Conservation (phyloP, 2,888 invertebrate genomes). For the Drosophila helvetica region DNA sequence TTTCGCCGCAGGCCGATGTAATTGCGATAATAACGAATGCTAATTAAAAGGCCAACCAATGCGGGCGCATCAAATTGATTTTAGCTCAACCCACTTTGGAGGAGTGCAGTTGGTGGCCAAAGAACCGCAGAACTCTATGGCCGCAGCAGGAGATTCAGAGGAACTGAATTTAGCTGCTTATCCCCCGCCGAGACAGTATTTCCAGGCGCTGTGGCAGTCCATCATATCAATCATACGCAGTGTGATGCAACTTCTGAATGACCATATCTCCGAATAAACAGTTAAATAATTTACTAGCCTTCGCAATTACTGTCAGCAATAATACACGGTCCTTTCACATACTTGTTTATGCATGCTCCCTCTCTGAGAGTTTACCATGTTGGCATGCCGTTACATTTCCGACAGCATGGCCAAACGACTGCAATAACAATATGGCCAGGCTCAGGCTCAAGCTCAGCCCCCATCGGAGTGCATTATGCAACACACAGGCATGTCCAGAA, state of each 20-base stretch:
- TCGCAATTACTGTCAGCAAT: constrained; percentile 72
- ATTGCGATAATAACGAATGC: constrained; percentile 53
- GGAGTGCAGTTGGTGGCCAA: neutral
- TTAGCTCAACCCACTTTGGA: constrained; percentile 9
- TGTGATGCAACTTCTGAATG: constrained; percentile 40
- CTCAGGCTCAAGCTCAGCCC: constrained; percentile 23
- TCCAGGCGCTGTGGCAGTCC: constrained; percentile 3
- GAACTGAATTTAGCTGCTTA: neutral
- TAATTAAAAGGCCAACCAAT: constrained; percentile 63
- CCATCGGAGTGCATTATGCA: constrained; percentile 71
- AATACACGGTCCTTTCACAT: constrained; percentile 61
- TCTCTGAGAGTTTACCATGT: constrained; percentile 35
- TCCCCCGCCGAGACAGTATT: neutral
- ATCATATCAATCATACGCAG: constrained; percentile 62
- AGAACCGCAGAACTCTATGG: neutral
- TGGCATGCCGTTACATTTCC: constrained; percentile 72
- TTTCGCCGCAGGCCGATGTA: constrained; percentile 41
- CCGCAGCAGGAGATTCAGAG: neutral
- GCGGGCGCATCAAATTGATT: constrained; percentile 53
- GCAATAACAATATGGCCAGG: constrained; percentile 42
- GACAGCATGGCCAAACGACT: constrained; percentile 50
- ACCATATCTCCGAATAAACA: constrained; percentile 66
- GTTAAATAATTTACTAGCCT: constrained; percentile 67
- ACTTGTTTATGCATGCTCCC: constrained; percentile 52
- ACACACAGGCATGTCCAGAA: constrained; percentile 33